Percentiles rank a stretch among this genome's conserved stretches.
These are phyloP conservation scores for Agapornis roseicollis DNA, from an alignment of 2,113 vertebrate species.

Conservation along the genomic window DNA sequence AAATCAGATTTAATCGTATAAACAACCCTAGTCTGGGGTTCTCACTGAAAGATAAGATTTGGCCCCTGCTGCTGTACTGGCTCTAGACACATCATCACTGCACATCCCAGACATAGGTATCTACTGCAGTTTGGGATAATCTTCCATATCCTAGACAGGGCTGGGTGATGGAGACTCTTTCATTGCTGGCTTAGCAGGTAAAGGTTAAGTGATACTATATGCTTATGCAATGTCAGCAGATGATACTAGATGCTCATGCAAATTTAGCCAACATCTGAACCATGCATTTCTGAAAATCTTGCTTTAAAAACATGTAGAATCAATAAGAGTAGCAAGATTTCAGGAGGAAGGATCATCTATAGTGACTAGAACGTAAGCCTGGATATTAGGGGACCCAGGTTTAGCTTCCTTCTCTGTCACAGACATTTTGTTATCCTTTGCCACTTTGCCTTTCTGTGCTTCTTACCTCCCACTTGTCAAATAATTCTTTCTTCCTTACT, in stretches of 20 bases:
- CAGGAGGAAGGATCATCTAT: not conserved
- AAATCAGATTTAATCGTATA: not conserved
- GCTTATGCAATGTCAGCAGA: not conserved
- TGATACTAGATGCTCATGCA: not conserved
- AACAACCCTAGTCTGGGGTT: not conserved
- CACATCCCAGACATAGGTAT: not conserved
- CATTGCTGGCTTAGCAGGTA: not conserved
- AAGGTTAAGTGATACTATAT: not conserved
- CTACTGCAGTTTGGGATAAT: not conserved
- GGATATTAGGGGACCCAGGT: not conserved
- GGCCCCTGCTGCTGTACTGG: not conserved
- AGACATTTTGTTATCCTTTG: not conserved
- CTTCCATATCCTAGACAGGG: not conserved
- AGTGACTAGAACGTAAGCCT: not conserved
- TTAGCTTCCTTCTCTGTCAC: not conserved
- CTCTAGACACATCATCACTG: not conserved
- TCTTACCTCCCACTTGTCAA: conserved; percentile 23
- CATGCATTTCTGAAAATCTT: not conserved
- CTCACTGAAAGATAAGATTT: not conserved
- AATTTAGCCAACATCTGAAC: not conserved
- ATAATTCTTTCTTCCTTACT: conserved; percentile 30
- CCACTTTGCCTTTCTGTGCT: conserved; percentile 19
- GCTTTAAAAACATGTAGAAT: not conserved
- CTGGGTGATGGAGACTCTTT: not conserved
- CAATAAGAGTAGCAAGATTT: not conserved